These are phyloP conservation scores for Artibeus lituratus DNA, from an alignment of 2,797 vertebrate species.

Conservation along the genomic window DNA sequence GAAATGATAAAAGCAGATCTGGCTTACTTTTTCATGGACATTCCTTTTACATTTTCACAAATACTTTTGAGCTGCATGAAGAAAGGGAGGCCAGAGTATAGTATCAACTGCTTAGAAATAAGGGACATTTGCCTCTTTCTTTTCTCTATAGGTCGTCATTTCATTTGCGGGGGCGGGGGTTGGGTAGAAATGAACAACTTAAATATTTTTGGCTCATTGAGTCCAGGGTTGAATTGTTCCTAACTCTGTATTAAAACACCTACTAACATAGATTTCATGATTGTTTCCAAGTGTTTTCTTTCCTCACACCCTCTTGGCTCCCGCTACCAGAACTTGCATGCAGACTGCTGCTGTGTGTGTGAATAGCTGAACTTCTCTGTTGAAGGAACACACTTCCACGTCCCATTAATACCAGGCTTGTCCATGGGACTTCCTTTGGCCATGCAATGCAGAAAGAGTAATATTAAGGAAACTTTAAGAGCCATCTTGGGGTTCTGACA, in stretches of 20 bases:
- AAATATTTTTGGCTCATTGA: not conserved
- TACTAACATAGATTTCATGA: not conserved
- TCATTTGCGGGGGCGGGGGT: not conserved
- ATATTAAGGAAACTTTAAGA: not conserved
- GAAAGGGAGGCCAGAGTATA: not conserved
- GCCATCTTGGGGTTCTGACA: not conserved
- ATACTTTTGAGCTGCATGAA: not conserved
- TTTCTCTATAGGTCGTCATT: not conserved
- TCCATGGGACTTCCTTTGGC: not conserved
- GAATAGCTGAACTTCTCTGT: not conserved
- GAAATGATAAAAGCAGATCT: not conserved
- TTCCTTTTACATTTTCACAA: not conserved
- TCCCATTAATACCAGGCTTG: accelerated
- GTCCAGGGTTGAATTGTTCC: not conserved
- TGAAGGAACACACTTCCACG: not conserved
- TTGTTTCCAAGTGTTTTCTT: not conserved
- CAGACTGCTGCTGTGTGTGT: accelerated
- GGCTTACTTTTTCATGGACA: not conserved
- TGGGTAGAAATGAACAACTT: not conserved
- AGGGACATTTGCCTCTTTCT: not conserved
- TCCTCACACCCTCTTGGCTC: accelerated
- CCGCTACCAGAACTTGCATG: not conserved
- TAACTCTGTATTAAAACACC: not conserved
- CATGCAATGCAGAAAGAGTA: not conserved
- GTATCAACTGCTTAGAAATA: not conserved